A percentile compares a stretch with the other conserved stretches of the same genome.
phyloP scores from a whole-genome alignment of 2,888 invertebrate genomes.

The Bugula neritina region DNA sequence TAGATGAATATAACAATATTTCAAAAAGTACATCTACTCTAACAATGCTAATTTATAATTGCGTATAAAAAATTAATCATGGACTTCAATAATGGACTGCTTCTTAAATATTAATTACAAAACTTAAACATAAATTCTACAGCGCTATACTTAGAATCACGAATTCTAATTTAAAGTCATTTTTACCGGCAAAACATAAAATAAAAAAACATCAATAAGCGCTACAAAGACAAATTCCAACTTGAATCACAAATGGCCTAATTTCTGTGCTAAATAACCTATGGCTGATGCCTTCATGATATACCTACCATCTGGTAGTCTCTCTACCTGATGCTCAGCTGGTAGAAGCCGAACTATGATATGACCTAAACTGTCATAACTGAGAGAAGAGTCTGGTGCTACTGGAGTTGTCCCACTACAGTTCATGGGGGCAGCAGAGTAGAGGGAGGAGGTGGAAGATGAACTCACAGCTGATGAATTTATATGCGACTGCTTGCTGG shows the following conservation, averaged over 20 bases:
- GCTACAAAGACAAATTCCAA: too few relatives aligned
- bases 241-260: not conserved
- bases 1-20: too few relatives aligned
- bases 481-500: not conserved
- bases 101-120: too few relatives aligned
- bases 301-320: constrained; percentile 16
- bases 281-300: constrained; percentile 15
- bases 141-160: too few relatives aligned
- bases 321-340: constrained; percentile 7
- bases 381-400: not conserved
- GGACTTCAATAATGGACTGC: too few relatives aligned
- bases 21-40: too few relatives aligned
- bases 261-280: constrained; percentile 20
- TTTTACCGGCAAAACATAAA: too few relatives aligned
- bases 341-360: constrained; percentile 2
- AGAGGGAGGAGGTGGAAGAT: not conserved
- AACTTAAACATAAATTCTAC: too few relatives aligned
- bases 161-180: too few relatives aligned
- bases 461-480: not conserved
- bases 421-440: not conserved
- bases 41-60: too few relatives aligned
- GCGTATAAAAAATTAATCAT: too few relatives aligned
- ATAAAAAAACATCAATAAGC: too few relatives aligned
- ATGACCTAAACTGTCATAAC: not conserved
- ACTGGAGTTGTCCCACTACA: not conserved